Base-by-base conservation (phyloP, 1,140 invertebrate species). In the Dryas iulia region DNA sequence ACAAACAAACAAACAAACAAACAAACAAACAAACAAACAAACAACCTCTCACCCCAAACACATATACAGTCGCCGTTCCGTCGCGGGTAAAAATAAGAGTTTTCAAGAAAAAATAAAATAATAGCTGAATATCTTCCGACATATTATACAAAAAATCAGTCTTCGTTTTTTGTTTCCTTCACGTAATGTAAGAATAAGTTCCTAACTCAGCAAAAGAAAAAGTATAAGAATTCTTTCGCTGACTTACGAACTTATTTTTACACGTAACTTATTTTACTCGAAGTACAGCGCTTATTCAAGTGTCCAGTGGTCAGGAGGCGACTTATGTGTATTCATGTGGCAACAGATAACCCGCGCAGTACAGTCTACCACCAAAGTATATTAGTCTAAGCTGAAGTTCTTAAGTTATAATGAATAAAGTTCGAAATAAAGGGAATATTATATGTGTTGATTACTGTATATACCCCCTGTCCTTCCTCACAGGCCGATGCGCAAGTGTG, bases 271-370 rank as follows among this genome's bases (percentile, higher is more conserved):
- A 47, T 47, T 47, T 14, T 47, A 18, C 14, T 10, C 30, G n/a
- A 35, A 35, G 33, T 33, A 35, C 10, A 12, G 12, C 33, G 31
- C 47, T 60, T 60, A 24, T 47, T 60, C n/a, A 60, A 47, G 31
- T 30, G n/a, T 21, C 59, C 39, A 62, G 59, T 24, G 39, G 35
- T 62, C 59, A 25, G 39, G 18, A 52, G 18, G 59, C 26, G 39
- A 26, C 47, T 39, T 39, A 62, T 62, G 59, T 62, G 59, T 52
- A 62, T 53, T 62, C 59, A 62, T 62, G 39, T 53, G 59, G 39
- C 11, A 62, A 62, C n/a, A 52, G 59, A 62, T 62, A 62, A 24
- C 18, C 39, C 25, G 25, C 24, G 47, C 35, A 52, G 25, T 47
- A 61, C 39, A 62, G 53, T 25, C 23, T 56, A 56, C 25, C 35